Conservation (phyloP, 2,797 vertebrate genomes). For the Hoplostethus atlanticus region DNA sequence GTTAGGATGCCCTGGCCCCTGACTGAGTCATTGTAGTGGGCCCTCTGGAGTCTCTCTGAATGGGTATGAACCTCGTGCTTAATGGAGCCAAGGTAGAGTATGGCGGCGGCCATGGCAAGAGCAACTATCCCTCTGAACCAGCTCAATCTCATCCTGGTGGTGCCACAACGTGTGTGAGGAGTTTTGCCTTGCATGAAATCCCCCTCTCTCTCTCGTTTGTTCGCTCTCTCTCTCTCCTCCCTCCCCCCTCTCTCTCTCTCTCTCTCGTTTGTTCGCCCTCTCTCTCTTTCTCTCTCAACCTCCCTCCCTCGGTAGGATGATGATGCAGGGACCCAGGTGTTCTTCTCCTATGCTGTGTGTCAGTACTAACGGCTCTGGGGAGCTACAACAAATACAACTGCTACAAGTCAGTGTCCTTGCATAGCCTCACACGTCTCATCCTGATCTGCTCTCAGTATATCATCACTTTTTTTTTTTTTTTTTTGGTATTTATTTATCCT, state of each 20-base stretch:
- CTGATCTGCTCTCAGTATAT: too few relatives aligned
- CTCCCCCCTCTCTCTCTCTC: neutral
- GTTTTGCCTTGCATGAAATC: neutral
- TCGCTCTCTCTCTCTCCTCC: neutral
- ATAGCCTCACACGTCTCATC: too few relatives aligned
- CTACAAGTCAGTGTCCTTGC: too few relatives aligned
- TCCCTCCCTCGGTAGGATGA: too few relatives aligned
- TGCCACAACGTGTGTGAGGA: neutral
- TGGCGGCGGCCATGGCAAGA: neutral
- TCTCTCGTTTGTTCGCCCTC: neutral
- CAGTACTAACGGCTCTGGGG: too few relatives aligned
- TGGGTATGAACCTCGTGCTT: slow-evolving; percentile 53
- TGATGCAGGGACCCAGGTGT: too few relatives aligned
- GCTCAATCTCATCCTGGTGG: slow-evolving; percentile 56
- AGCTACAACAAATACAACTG: too few relatives aligned
- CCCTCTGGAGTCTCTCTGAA: slow-evolving; percentile 44
- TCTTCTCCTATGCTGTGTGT: too few relatives aligned
- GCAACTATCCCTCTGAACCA: slow-evolving; percentile 34
- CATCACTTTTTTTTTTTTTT: too few relatives aligned
- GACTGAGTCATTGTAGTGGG: slow-evolving; percentile 59
- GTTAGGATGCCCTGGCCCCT: slow-evolving; percentile 47
- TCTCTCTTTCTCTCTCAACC: neutral
- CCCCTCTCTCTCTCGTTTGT: neutral
- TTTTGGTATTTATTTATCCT: too few relatives aligned
- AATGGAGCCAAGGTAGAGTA: slow-evolving; percentile 63